phyloP scores from a whole-genome alignment of 2,888 invertebrate genomes.

The Thera obeliscata region DNA sequence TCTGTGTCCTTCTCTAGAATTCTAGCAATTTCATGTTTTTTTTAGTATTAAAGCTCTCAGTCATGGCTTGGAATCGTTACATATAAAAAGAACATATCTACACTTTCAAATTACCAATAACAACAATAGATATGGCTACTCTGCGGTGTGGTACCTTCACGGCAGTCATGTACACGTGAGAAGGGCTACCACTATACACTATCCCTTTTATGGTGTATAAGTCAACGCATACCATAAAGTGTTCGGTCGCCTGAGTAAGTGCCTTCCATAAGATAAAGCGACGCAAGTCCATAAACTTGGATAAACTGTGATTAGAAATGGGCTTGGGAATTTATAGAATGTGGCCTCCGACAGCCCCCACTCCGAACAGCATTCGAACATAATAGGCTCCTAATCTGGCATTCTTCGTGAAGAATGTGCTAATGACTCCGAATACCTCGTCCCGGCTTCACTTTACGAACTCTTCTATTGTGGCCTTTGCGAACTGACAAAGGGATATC shows the following conservation, averaged over 20 bases:
- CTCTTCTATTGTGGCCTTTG: conserved; percentile 12
- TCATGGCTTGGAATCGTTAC: too few species aligned
- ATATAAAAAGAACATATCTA: too few species aligned
- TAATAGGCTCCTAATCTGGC: conserved; percentile 34
- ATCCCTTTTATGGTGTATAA: conserved; percentile 8
- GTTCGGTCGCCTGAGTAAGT: conserved; percentile 3
- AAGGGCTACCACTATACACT: conserved; percentile 4
- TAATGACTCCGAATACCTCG: conserved; percentile 33
- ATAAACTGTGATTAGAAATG: conserved; percentile 19
- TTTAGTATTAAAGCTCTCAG: too few species aligned
- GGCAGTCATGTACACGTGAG: conserved; percentile 1
- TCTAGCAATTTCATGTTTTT: too few species aligned
- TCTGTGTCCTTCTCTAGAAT: too few species aligned
- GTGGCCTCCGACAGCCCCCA: conserved; percentile 17
- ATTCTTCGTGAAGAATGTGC: conserved; percentile 39
- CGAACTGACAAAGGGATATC: conserved; percentile 9
- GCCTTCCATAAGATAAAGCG: conserved; percentile 6
- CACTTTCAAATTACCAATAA: too few species aligned
- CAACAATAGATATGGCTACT: neutral
- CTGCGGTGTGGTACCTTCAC: neutral
- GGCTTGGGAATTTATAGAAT: conserved; percentile 17
- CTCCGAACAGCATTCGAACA: conserved; percentile 13
- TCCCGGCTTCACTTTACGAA: conserved; percentile 25
- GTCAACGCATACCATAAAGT: conserved; percentile 6
- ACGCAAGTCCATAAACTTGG: conserved; percentile 22